Evolutionary conservation across 2,797 vertebrate genomes (phyloP).

Genomic region (Gymnoscopelus microlampas): DNA sequence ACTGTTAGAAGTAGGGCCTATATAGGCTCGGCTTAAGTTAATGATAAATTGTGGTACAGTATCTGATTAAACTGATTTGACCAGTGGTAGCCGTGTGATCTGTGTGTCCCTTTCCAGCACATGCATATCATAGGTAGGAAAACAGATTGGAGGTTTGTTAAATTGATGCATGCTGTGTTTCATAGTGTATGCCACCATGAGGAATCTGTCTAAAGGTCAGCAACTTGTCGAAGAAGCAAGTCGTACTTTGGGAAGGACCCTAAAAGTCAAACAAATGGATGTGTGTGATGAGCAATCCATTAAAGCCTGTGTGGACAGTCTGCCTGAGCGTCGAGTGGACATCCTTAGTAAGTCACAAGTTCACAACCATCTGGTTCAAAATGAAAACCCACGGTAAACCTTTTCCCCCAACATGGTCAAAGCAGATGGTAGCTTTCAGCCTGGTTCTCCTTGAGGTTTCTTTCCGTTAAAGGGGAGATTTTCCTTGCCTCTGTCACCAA

Average conservation of each 20-base stretch:
- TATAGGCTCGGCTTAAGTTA: no score
- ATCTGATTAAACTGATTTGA: neutral
- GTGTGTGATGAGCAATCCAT: conserved; percentile 88
- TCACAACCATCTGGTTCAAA: neutral
- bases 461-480: no score
- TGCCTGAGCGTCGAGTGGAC: conserved; percentile 86
- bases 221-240: conserved; percentile 80
- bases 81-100: neutral
- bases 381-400: neutral
- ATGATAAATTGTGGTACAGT: neutral
- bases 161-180: conserved; percentile 9
- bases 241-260: conserved; percentile 79
- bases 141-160: neutral
- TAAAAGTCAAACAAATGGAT: conserved; percentile 87
- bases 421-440: neutral
- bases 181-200: conserved; percentile 89
- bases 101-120: neutral
- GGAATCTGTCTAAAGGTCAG: conserved; percentile 80
- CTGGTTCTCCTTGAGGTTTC: no score
- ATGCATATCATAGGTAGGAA: neutral
- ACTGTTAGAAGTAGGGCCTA: no score
- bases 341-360: conserved; percentile 81
- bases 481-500: neutral
- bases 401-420: neutral
- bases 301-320: conserved; percentile 83